Percentiles rank a stretch among this genome's conserved stretches.
Evolutionary conservation across 2,888 invertebrate genomes (phyloP).

Genomic region (Tetranychus piercei): DNA sequence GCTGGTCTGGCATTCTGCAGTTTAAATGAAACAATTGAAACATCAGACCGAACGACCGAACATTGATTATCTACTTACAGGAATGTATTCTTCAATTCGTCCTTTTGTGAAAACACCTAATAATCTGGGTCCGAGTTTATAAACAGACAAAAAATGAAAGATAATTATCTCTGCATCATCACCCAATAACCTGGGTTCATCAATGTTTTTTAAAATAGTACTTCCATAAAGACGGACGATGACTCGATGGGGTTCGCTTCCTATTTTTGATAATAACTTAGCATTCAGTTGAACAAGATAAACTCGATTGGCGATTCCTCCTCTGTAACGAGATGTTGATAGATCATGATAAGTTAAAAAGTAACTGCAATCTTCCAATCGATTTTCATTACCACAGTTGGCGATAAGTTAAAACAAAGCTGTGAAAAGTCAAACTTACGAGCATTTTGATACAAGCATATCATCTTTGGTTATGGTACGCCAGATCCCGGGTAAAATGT

Average conservation of each 20-base stretch:
- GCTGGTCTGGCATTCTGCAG: not conserved
- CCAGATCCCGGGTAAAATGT: not conserved
- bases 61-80: not conserved
- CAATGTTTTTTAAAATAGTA: not conserved
- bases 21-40: not conserved
- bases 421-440: not conserved
- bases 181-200: not conserved
- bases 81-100: not conserved
- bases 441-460: not conserved
- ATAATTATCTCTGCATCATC: not conserved
- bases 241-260: not conserved
- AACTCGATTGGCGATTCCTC: constrained; percentile 7
- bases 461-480: not conserved
- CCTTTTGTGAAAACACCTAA: not conserved
- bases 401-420: not conserved
- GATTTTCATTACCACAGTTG: not conserved
- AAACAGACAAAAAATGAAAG: not conserved
- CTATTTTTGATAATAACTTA: not conserved
- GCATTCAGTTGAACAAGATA: not conserved
- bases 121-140: not conserved
- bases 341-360: not conserved
- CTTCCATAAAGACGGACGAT: not conserved
- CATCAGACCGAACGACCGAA: not conserved
- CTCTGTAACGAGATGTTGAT: not conserved
- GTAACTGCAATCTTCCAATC: no score